Conservation (phyloP, 2,113 vertebrate genomes). For the Vidua chalybeata region DNA sequence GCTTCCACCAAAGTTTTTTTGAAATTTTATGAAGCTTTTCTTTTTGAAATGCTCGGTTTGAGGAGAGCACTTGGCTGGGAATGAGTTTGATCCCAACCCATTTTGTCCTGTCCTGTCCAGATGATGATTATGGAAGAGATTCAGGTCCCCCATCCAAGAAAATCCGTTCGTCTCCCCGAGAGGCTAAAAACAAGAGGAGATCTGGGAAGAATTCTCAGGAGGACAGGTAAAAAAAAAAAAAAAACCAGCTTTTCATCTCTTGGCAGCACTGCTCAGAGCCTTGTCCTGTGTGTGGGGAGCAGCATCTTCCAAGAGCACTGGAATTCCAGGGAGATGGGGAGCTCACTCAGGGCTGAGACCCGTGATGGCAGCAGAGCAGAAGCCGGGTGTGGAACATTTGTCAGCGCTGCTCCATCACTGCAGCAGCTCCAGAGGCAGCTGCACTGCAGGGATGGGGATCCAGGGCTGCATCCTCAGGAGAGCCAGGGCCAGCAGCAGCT, state of each 20-base stretch:
- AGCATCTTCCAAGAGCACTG: not conserved
- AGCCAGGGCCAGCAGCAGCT: not conserved
- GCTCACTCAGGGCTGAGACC: not conserved
- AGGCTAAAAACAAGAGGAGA: constrained; percentile 92
- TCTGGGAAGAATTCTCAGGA: constrained; percentile 96
- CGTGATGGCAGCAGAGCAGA: not conserved
- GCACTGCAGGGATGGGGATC: not conserved
- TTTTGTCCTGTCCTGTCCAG: constrained; percentile 65
- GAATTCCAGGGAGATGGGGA: not conserved
- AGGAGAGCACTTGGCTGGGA: constrained; percentile 3
- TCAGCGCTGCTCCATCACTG: not conserved
- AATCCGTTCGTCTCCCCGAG: constrained; percentile 89
- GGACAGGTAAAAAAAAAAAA: constrained; percentile 85
- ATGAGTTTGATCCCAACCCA: not conserved
- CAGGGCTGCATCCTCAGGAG: not conserved
- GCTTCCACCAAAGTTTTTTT: not conserved
- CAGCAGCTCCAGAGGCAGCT: not conserved
- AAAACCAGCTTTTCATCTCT: not conserved
- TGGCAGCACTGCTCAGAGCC: not conserved
- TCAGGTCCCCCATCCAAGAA: constrained; percentile 90
- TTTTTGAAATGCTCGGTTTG: not conserved
- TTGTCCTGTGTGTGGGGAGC: not conserved
- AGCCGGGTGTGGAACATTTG: not conserved
- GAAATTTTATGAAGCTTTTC: not conserved
- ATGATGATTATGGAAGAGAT: constrained; percentile 93